Conservation (phyloP, 2,113 vertebrate species). For the Zosterops borbonicus region DNA sequence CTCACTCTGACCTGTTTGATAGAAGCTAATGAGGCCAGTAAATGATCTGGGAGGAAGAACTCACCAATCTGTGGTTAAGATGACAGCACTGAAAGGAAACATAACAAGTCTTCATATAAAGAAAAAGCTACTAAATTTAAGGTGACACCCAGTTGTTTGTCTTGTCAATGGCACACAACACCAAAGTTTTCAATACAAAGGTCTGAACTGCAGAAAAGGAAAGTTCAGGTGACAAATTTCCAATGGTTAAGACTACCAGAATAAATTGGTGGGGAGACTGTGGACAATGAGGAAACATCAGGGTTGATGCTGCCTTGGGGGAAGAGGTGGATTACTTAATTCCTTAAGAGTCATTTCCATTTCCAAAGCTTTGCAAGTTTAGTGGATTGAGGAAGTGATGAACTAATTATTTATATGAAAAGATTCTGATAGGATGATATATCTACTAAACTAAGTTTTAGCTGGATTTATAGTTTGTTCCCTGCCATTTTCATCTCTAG, state of each 20-base stretch:
- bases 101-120: background rate
- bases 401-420: slow-evolving; percentile 42
- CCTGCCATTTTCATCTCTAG: slow-evolving; percentile 47
- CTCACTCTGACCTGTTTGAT: background rate
- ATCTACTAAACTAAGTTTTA: slow-evolving; percentile 11
- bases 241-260: background rate
- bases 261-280: background rate
- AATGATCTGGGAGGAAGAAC: background rate
- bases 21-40: background rate
- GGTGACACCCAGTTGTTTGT: background rate
- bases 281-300: background rate
- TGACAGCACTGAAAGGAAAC: background rate
- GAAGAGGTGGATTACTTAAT: background rate
- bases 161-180: background rate
- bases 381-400: background rate
- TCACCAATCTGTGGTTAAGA: background rate
- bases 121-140: background rate
- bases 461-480: slow-evolving; percentile 61
- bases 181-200: background rate
- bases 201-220: background rate
- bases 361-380: background rate
- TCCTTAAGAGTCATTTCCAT: background rate
- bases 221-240: background rate
- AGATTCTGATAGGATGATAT: slow-evolving; percentile 20
- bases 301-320: background rate